Evolutionary conservation across 1,140 invertebrate species (phyloP).

Genomic region (Parapsyche elsis): DNA sequence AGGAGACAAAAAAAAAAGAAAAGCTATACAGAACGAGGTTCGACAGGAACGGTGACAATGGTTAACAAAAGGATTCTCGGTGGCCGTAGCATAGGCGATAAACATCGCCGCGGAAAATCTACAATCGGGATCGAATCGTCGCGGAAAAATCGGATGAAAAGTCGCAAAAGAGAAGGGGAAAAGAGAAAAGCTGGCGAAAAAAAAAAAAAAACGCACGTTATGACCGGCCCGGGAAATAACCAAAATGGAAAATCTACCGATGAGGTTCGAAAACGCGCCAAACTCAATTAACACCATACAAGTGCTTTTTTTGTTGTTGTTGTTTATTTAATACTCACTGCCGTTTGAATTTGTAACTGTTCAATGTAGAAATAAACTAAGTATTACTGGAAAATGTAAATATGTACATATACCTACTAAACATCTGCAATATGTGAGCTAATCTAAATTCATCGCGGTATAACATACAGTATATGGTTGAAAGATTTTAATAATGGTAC

Average conservation of each 20-base stretch:
- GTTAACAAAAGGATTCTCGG: conserved; percentile 35
- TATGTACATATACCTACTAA: too few species aligned
- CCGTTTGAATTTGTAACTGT: too few species aligned
- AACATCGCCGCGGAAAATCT: conserved; percentile 37
- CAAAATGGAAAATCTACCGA: conserved; percentile 1
- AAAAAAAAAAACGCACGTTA: conserved; percentile 24
- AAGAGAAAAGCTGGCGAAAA: not conserved
- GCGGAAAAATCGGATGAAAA: not conserved
- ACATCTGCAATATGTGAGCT: too few species aligned
- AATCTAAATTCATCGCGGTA: too few species aligned
- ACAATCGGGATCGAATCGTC: conserved; percentile 20
- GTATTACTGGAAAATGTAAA: too few species aligned
- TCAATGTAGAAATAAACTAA: too few species aligned
- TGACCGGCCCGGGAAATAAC: conserved; percentile 2
- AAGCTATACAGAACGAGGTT: not conserved
- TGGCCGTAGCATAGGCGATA: not conserved
- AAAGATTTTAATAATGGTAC: too few species aligned
- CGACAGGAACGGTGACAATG: conserved; percentile 26
- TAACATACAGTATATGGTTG: too few species aligned
- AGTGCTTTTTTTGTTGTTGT: too few species aligned
- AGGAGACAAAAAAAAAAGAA: not conserved
- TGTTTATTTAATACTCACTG: too few species aligned
- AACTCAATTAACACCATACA: not conserved
- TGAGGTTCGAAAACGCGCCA: conserved; percentile 10
- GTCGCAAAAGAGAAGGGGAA: not conserved